A percentile compares a stretch with the other conserved stretches of the same genome.
Conservation (phyloP, 53 echinoderm and acorn worm species). For the Pentamera pediparva region DNA sequence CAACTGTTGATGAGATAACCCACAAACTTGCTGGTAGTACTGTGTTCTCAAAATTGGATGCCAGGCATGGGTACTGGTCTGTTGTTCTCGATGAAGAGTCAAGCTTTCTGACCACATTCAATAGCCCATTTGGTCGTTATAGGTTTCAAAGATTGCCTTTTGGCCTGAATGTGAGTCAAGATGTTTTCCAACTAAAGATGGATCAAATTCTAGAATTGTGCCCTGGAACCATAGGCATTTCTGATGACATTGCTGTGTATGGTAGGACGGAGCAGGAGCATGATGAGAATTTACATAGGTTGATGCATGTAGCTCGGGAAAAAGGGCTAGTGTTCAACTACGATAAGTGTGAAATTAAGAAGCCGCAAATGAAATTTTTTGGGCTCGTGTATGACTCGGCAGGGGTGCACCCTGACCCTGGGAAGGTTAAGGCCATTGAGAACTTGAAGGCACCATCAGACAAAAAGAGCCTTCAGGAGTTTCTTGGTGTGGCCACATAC, state of each 20-base stretch:
- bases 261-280: conserved; percentile 29
- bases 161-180: conserved; percentile 56
- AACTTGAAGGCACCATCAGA: conserved; percentile 28
- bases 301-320: conserved; percentile 36
- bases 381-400: conserved; percentile 42
- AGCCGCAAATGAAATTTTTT: conserved; percentile 33
- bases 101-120: conserved; percentile 45
- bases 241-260: conserved; percentile 49
- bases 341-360: conserved; percentile 50
- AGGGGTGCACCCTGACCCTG: conserved; percentile 48
- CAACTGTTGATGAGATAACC: conserved; percentile 46
- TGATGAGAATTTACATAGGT: conserved; percentile 32
- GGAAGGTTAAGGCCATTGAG: conserved; percentile 38
- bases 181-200: conserved; percentile 62
- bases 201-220: conserved; percentile 60
- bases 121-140: conserved; percentile 43
- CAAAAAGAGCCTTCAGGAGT: conserved; percentile 39
- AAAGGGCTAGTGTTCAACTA: conserved; percentile 51
- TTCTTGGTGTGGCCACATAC: conserved; percentile 62
- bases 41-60: conserved; percentile 49
- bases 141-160: conserved; percentile 45
- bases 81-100: not conserved
- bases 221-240: conserved; percentile 51
- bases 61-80: conserved; percentile 35
- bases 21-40: conserved; percentile 31